Base-by-base conservation (phyloP, 2,888 invertebrate genomes). In the Drosophila prostipennis region DNA sequence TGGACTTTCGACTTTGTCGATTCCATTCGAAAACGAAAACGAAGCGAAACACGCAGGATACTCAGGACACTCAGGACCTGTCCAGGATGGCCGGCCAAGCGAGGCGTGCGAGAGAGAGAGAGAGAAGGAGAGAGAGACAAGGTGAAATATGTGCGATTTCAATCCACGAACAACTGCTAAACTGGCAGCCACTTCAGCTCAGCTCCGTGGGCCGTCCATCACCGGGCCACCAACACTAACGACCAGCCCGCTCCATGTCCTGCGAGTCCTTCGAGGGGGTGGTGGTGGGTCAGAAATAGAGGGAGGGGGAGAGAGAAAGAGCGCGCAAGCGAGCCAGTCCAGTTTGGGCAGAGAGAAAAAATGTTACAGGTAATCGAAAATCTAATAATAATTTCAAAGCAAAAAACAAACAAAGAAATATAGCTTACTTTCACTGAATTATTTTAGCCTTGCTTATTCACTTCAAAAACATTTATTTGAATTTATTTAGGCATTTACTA, bases 1-100 rank as follows among this genome's bases (percentile, higher is more conserved):
- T 83, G 87, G 88, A 83, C 82, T 85, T 74, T 83, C 86, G 88
- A 83, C 82, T 82, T 74, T 87, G 29, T 79, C 78, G 74, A 80
- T 87, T 84, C 71, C 70, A 83, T 56, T 79, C 75, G 73, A 84
- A 59, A 74, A 46, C 75, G 73, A 84, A 59, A 74, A 46, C 46
- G 29, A 14, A 14, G 26, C 26, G 45, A 45, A 10, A 29, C 16
- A 16, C 48, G 48, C 48, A 48, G 80, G 29, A 29, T 29, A 10
- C 8, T 10, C 42, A 76, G 63, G 45, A 65, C 5, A 10, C 16
- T 10, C 42, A 80, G 63, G 45, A 65, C 43, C 32, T 16, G 37
- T 14, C 14, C 67, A n/a, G 51, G 64, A 34, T 49, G 46, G 46
- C 39, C 29, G 34, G 56, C 13, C 54, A 63, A 63, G 37, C 29